Evolutionary conservation across 2,797 vertebrate species (phyloP).

Genomic region (Apodemus agrarius): DNA sequence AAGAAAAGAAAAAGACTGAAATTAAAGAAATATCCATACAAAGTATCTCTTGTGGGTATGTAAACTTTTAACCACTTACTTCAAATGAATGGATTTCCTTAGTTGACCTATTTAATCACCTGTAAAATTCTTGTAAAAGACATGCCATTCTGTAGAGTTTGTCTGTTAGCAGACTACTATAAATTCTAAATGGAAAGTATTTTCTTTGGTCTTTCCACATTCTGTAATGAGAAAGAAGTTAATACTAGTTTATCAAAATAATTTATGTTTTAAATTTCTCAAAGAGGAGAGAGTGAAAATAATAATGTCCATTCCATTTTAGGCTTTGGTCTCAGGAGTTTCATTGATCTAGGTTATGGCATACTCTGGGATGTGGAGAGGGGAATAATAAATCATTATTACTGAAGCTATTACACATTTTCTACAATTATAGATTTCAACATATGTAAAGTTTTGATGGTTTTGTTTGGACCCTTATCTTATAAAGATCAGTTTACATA

Average conservation of each 20-base stretch:
- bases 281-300: conserved; percentile 76
- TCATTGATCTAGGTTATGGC: conserved; percentile 64
- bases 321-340: conserved; percentile 78
- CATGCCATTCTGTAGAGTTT: conserved; percentile 77
- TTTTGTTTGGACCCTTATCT: conserved; percentile 20
- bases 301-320: conserved; percentile 75
- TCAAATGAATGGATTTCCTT: conserved; percentile 72
- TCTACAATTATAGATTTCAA: conserved; percentile 27
- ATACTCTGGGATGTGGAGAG: neutral
- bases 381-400: conserved; percentile 72
- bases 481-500: conserved; percentile 55
- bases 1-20: neutral
- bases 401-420: conserved; percentile 31
- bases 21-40: conserved; percentile 55
- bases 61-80: conserved; percentile 81
- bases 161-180: conserved; percentile 79
- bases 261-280: conserved; percentile 86
- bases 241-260: conserved; percentile 83
- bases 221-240: conserved; percentile 81
- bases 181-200: conserved; percentile 80
- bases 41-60: conserved; percentile 72
- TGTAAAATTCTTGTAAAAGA: conserved; percentile 72
- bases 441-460: neutral
- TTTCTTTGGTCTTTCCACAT: conserved; percentile 76
- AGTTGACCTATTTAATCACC: conserved; percentile 82